phyloP scores from a whole-genome alignment of 2,888 invertebrate genomes.

The Tenthredo notha region DNA sequence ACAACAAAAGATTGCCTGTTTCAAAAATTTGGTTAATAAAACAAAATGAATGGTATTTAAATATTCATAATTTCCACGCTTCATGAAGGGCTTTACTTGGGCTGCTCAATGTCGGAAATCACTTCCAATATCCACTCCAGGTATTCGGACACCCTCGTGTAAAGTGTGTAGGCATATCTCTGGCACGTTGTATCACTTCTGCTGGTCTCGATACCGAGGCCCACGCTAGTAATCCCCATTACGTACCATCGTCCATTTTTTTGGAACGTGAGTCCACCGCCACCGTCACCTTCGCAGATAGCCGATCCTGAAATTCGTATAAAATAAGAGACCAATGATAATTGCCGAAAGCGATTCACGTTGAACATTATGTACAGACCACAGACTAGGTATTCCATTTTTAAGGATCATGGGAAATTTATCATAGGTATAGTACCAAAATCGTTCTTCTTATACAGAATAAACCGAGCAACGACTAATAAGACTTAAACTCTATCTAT shows the following conservation, averaged over 20 bases:
- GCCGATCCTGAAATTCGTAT: slow-evolving; percentile 72
- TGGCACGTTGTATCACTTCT: slow-evolving; percentile 69
- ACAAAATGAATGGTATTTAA: background rate
- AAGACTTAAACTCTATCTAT: background rate
- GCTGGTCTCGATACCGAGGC: slow-evolving; percentile 64
- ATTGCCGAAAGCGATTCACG: background rate
- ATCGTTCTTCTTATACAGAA: no score
- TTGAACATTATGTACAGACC: background rate
- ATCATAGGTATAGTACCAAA: no score
- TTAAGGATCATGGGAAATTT: background rate
- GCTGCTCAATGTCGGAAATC: slow-evolving; percentile 62
- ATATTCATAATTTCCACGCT: background rate
- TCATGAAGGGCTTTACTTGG: slow-evolving; percentile 37
- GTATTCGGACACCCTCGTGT: slow-evolving; percentile 72
- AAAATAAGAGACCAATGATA: background rate
- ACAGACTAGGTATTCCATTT: background rate
- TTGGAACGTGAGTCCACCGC: slow-evolving; percentile 77
- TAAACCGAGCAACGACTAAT: no score
- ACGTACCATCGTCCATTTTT: slow-evolving; percentile 74
- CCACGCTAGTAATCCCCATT: slow-evolving; percentile 78
- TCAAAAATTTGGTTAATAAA: no score
- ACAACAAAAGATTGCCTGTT: no score
- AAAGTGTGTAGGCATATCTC: slow-evolving; percentile 74
- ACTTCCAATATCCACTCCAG: slow-evolving; percentile 72
- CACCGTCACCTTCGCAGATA: slow-evolving; percentile 79